phyloP scores from a whole-genome alignment of 1,140 invertebrate genomes.

The Protaetia brevitarsis region DNA sequence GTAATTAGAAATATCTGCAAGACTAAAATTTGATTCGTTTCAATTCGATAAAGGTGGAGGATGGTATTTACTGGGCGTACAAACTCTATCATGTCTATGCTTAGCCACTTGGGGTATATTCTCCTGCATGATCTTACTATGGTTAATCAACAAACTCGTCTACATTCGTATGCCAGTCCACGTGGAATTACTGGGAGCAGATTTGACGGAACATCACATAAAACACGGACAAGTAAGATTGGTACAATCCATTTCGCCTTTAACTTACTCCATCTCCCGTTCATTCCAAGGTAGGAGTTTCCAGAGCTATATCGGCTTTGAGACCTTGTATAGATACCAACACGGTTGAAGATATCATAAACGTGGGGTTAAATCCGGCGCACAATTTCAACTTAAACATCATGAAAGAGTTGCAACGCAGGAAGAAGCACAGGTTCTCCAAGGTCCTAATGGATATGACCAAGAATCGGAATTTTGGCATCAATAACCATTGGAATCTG shows the following conservation, averaged over 20 bases:
- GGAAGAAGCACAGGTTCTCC: slow-evolving; percentile 38
- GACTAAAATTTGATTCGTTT: slow-evolving; percentile 3
- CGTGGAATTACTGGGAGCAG: slow-evolving; percentile 82
- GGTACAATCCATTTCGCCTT: slow-evolving; percentile 3
- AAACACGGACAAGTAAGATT: slow-evolving; percentile 49
- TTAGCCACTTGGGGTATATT: slow-evolving; percentile 69
- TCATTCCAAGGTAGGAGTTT: slow-evolving; percentile 56
- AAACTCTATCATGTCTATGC: slow-evolving; percentile 68
- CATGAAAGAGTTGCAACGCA: slow-evolving; percentile 37
- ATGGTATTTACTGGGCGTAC: slow-evolving; percentile 81
- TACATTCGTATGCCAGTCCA: slow-evolving; percentile 79
- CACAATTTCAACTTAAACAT: slow-evolving; percentile 44
- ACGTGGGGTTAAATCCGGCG: slow-evolving; percentile 60
- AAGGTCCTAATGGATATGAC: slow-evolving; percentile 40
- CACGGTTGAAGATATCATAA: slow-evolving; percentile 46
- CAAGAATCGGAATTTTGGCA: slow-evolving; percentile 43
- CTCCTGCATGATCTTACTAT: slow-evolving; percentile 68
- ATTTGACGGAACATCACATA: slow-evolving; percentile 82
- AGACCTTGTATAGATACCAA: slow-evolving; percentile 50
- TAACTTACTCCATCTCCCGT: background rate
- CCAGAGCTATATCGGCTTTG: slow-evolving; percentile 59
- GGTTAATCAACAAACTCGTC: slow-evolving; percentile 73
- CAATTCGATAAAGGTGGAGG: slow-evolving; percentile 86
- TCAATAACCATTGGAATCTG: slow-evolving; percentile 35
- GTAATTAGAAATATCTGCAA: slow-evolving; percentile 44